Conservation (phyloP, 2,888 invertebrate species). For the Lomographa bimaculata region DNA sequence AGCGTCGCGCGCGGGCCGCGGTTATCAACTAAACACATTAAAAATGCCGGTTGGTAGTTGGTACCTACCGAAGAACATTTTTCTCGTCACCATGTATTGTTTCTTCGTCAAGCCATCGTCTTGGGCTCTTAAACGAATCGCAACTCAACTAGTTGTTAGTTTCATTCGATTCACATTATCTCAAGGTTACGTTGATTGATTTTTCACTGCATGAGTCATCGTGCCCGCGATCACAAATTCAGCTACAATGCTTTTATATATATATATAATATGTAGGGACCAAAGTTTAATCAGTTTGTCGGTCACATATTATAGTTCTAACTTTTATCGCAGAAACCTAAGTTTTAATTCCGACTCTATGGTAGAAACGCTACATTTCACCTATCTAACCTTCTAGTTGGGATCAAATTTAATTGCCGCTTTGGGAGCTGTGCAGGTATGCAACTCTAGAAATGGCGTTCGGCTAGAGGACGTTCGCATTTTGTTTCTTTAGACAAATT, state of each 20-base stretch:
- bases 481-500: too few species aligned
- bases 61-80: slow-evolving; percentile 48
- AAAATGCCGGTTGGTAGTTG: slow-evolving; percentile 62
- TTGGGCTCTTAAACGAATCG: slow-evolving; percentile 3
- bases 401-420: too few species aligned
- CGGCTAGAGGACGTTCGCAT: too few species aligned
- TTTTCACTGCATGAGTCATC: slow-evolving; percentile 21
- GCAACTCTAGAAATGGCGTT: too few species aligned
- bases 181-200: slow-evolving; percentile 40
- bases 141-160: slow-evolving; percentile 6
- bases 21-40: slow-evolving; percentile 78
- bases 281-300: slow-evolving; percentile 8
- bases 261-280: slow-evolving; percentile 1
- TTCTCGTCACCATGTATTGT: slow-evolving; percentile 49
- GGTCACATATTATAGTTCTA: neutral
- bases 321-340: neutral
- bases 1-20: slow-evolving; percentile 62
- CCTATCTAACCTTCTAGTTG: too few species aligned
- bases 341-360: too few species aligned
- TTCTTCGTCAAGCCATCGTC: slow-evolving; percentile 13
- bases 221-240: slow-evolving; percentile 5
- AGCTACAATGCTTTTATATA: slow-evolving; percentile 10
- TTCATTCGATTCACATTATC: slow-evolving; percentile 35
- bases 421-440: too few species aligned
- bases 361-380: too few species aligned